Percentiles rank a stretch among this genome's conserved stretches.
These are phyloP conservation scores for Notothenia coriiceps DNA, from an alignment of 2,113 vertebrate genomes.

Conservation along the genomic window DNA sequence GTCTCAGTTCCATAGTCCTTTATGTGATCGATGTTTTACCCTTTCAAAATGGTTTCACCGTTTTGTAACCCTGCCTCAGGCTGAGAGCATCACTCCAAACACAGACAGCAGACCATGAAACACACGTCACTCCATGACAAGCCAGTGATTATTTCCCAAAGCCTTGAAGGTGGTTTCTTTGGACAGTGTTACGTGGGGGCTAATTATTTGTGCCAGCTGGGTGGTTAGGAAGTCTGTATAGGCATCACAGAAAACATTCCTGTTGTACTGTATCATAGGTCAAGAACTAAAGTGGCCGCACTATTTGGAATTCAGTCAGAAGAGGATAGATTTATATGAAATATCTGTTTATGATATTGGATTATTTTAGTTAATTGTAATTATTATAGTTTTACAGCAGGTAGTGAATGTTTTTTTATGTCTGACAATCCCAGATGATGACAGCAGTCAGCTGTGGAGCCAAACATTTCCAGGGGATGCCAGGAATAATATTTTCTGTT, in stretches of 20 bases:
- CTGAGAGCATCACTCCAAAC: conserved; percentile 31
- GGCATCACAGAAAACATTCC: conserved; percentile 26
- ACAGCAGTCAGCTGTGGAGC: conserved; percentile 52
- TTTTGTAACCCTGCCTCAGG: conserved; percentile 47
- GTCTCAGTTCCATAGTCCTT: background rate
- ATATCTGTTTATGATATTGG: conserved; percentile 2
- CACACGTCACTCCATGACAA: conserved; percentile 26
- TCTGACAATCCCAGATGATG: conserved; percentile 52
- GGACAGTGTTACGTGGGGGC: conserved; percentile 1
- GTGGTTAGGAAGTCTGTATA: conserved; percentile 20
- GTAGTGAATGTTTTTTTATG: conserved; percentile 26
- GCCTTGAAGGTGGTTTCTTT: conserved; percentile 50
- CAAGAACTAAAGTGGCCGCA: conserved; percentile 1
- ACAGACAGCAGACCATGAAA: conserved; percentile 39
- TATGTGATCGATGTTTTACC: conserved; percentile 46
- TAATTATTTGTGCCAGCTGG: conserved; percentile 35
- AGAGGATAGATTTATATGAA: background rate
- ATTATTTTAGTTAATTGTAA: conserved; percentile 11
- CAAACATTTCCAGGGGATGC: conserved; percentile 56
- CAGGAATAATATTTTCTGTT: conserved; percentile 75
- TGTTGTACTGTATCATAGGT: conserved; percentile 34
- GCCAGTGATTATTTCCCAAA: conserved; percentile 34
- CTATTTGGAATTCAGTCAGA: conserved; percentile 6
- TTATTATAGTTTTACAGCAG: background rate
- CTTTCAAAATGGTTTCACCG: conserved; percentile 47